These are phyloP conservation scores for Eulemur rufifrons DNA, from an alignment of 2,113 vertebrate genomes.

Conservation along the genomic window DNA sequence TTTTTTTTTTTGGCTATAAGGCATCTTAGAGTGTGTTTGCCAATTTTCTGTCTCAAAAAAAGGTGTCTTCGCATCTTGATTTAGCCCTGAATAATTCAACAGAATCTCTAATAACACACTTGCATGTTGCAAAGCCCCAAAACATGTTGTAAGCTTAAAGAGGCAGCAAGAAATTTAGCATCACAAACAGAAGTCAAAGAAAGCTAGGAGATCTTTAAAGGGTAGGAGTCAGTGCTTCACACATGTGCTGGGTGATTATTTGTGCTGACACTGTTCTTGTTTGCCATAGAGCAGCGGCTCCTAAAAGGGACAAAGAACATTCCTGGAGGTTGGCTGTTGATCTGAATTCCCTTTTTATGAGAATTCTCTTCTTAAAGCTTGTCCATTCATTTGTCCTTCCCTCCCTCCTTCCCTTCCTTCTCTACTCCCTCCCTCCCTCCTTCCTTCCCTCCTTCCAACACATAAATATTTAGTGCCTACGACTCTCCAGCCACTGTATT, in stretches of 20 bases:
- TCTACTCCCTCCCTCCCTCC: not conserved
- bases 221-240: not conserved
- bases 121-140: conserved; percentile 71
- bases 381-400: not conserved
- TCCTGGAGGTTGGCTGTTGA: not conserved
- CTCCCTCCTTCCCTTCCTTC: too few species aligned
- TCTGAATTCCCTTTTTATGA: not conserved
- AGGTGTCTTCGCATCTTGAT: conserved; percentile 88
- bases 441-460: not conserved
- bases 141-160: conserved; percentile 77
- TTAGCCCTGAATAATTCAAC: conserved; percentile 90
- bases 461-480: not conserved
- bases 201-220: conserved; percentile 53
- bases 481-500: not conserved
- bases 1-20: conserved; percentile 80
- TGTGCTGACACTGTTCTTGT: conserved; percentile 45
- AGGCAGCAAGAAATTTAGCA: conserved; percentile 70
- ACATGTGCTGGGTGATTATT: conserved; percentile 36
- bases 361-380: not conserved
- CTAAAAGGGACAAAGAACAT: conserved; percentile 46
- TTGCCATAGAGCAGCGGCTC: not conserved
- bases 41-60: conserved; percentile 86
- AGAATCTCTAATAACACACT: conserved; percentile 84
- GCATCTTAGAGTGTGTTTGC: conserved; percentile 82
- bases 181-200: conserved; percentile 30